A percentile compares a stretch with the other conserved stretches of the same genome.
These are phyloP conservation scores for Sciurus vulgaris DNA, from an alignment of 2,797 vertebrate genomes.

Conservation along the genomic window DNA sequence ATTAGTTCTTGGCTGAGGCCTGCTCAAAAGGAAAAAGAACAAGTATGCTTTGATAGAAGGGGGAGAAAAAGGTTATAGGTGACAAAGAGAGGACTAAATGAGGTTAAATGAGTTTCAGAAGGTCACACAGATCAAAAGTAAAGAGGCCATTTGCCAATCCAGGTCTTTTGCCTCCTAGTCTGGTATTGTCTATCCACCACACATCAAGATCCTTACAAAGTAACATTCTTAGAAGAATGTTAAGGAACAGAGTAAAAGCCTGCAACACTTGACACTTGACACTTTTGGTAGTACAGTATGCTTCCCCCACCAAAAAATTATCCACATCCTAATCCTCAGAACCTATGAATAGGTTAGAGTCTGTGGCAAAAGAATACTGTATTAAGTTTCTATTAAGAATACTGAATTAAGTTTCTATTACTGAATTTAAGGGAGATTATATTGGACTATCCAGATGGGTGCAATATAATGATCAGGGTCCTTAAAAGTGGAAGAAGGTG, in stretches of 20 bases:
- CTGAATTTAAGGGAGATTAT: background rate
- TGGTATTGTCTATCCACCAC: background rate
- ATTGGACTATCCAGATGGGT: background rate
- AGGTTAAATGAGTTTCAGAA: background rate
- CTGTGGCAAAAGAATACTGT: background rate
- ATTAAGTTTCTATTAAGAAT: constrained; percentile 15
- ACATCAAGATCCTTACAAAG: constrained; percentile 33
- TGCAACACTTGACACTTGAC: background rate
- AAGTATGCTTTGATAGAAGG: background rate
- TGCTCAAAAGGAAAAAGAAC: background rate
- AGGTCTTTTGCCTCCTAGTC: background rate
- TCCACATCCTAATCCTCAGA: background rate
- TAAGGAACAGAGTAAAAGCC: constrained; percentile 6
- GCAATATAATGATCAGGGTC: background rate
- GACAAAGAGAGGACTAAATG: background rate
- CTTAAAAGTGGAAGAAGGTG: background rate
- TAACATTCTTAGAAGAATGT: background rate
- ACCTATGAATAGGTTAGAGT: background rate
- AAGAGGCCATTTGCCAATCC: background rate
- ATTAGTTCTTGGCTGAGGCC: constrained; percentile 20
- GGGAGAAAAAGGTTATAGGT: background rate
- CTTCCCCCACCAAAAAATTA: background rate
- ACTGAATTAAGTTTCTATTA: constrained; percentile 17
- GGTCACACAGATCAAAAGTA: background rate
- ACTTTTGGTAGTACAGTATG: background rate